A percentile compares a stretch with the other conserved stretches of the same genome.
Conservation (phyloP, 1,140 invertebrate genomes). For the Araneus ventricosus region DNA sequence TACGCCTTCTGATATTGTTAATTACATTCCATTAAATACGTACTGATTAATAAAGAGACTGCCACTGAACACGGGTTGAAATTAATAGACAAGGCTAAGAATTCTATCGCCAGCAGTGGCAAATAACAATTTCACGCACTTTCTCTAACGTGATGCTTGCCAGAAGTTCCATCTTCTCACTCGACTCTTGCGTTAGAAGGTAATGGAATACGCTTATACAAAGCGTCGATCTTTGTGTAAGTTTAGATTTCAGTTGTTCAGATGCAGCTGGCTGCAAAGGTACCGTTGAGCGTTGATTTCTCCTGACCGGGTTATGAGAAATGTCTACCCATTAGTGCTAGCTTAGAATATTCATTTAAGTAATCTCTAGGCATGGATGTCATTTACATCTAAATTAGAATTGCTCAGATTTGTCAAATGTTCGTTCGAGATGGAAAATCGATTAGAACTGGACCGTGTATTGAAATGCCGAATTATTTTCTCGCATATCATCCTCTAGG, state of each 20-base stretch:
- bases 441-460: not conserved
- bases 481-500: not conserved
- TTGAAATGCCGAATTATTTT: constrained; percentile 14
- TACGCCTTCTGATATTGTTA: not conserved
- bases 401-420: constrained; percentile 19
- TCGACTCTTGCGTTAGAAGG: not conserved
- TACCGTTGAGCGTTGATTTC: not conserved
- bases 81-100: not conserved
- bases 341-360: not conserved
- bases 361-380: not conserved
- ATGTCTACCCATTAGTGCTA: not conserved
- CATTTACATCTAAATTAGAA: constrained; percentile 31
- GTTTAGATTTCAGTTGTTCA: not conserved
- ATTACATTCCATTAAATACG: not conserved
- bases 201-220: not conserved
- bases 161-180: not conserved
- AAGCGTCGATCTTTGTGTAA: not conserved
- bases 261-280: not conserved
- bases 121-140: not conserved
- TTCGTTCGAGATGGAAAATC: not conserved
- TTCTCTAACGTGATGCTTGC: not conserved
- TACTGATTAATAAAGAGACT: not conserved
- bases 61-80: not conserved
- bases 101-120: not conserved
- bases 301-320: not conserved